Base-by-base conservation (phyloP, 2,113 vertebrate species). In the Tragelaphus imberbis region DNA sequence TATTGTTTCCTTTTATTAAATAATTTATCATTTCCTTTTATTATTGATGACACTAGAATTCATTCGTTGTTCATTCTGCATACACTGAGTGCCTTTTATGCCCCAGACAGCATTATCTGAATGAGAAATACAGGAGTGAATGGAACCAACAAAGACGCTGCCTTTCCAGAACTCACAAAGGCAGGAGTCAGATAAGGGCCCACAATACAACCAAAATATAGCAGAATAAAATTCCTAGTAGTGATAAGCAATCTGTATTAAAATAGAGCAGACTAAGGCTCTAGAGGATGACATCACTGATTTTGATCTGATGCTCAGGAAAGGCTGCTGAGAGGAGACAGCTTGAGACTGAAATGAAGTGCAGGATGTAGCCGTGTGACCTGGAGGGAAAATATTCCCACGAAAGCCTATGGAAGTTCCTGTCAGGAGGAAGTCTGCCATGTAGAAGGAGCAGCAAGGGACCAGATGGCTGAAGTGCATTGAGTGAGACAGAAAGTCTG, bases 11-110 rank as follows among this genome's bases (percentile, higher is more conserved):
- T 84, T 88, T 92, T 89, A 86, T 82, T 25, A 95, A 94, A 19
- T 90, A 2, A 55, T 94, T 88, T 94, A 14, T 96, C 2, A 53
- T 93, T 87, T 92, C 11, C 56, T 98, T 77, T 94, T n/a, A 33
- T 86, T 89, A 85, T 7, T 49, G 3, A 71, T 65, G 59, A 56
- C 25, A 86, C 77, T 9, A 94, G 30, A 87, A 89, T 79, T 92
- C 21, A 85, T 94, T 79, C 49, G 59, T 94, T 97, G 53, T 75
- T 89, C 84, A 63, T 88, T 96, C 19, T 90, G 25, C 19, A 7
- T 90, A 79, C 89, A 63, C 30, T 15, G 5, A 88, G 30, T 40
- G 12, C 4, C 28, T 92, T 93, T 30, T 84, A 82, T 56, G 44
- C 12, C 82, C 61, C 21, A 6, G 11, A 81, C 16, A 65, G 25